Base-by-base conservation (phyloP, 2,113 vertebrate genomes). In the Dasyurus viverrinus region DNA sequence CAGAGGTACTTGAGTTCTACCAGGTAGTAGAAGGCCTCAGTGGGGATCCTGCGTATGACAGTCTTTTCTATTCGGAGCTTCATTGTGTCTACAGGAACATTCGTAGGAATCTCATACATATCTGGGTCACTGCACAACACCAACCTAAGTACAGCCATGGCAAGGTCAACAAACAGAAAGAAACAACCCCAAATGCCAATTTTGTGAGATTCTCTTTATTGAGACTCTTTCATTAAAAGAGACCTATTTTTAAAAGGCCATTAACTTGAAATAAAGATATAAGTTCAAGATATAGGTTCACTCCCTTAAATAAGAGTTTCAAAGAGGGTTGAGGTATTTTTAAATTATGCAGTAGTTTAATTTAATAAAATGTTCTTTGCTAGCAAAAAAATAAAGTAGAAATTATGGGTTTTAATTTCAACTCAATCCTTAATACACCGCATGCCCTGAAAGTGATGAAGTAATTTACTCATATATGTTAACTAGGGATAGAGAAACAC, bases 51-150 rank as follows among this genome's bases (percentile, higher is more conserved):
- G 25, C 98, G 98, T 60, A 99, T 98, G 3, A 98, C 99, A 0
- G 99, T 99, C 98, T 99, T 99, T 98, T 99, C 99, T 95, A 99
- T 98, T 0, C 99, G 99, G 53, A 99, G 99, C 96, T 99, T 99
- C 60, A 99, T 96, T 0, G 99, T 99, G 93, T 99, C 99, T 98
- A 99, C 98, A 0, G 99, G 99, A 93, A 99, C 97, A 53, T 99
- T 99, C 16, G 99, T 98, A 0, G 99, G 99, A 57, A 99, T 98
- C 91, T 99, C 99, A 0, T 99, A 99, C 99, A 99, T 99, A 97
- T 99, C 99, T 48, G 99, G 99, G 96, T 99, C 99, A 90, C 99
- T 99, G 97, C 99, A 99, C 24, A 99, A 97, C 57, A 99, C 99
- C 52, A 98, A 99, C 97, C 99, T 99, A 84, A 90, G 16, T 5